Evolutionary conservation across 2,797 vertebrate species (phyloP).

Genomic region (Columba guinea): DNA sequence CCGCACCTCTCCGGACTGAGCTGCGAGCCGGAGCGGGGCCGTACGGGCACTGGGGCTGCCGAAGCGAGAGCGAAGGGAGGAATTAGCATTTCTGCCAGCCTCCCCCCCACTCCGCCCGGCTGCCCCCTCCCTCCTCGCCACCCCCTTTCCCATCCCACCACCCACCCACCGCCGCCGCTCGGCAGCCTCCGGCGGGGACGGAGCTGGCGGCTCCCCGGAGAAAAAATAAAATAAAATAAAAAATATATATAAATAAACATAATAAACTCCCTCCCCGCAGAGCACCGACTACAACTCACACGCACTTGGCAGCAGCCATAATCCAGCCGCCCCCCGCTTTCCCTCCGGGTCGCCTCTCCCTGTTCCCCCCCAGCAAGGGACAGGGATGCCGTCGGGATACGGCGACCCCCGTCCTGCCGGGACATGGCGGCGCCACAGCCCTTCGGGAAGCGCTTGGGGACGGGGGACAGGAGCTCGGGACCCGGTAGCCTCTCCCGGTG

Average conservation of each 20-base stretch:
- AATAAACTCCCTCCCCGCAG: background rate
- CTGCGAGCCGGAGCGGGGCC: constrained; percentile 53
- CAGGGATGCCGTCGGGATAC: background rate
- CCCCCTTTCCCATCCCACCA: background rate
- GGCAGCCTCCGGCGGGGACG: background rate
- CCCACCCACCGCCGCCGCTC: background rate
- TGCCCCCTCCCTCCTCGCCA: constrained; percentile 13
- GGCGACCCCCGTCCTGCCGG: background rate
- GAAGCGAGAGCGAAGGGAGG: constrained; percentile 47
- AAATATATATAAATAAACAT: background rate
- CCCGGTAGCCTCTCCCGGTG: constrained; percentile 19
- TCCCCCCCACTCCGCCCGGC: background rate
- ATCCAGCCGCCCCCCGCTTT: background rate
- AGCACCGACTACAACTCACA: background rate
- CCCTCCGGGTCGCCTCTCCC: no score
- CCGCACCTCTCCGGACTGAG: background rate
- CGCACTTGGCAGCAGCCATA: background rate
- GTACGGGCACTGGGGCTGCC: constrained; percentile 47
- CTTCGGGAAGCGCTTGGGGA: background rate
- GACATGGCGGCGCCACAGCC: background rate
- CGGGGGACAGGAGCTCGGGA: background rate
- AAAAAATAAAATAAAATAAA: background rate
- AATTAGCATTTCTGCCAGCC: constrained; percentile 54
- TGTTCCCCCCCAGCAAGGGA: no score
- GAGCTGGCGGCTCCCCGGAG: background rate